Percentiles rank a stretch among this genome's conserved stretches.
These are phyloP conservation scores for Amazona vittata DNA, from an alignment of 2,113 vertebrate genomes.

Conservation along the genomic window DNA sequence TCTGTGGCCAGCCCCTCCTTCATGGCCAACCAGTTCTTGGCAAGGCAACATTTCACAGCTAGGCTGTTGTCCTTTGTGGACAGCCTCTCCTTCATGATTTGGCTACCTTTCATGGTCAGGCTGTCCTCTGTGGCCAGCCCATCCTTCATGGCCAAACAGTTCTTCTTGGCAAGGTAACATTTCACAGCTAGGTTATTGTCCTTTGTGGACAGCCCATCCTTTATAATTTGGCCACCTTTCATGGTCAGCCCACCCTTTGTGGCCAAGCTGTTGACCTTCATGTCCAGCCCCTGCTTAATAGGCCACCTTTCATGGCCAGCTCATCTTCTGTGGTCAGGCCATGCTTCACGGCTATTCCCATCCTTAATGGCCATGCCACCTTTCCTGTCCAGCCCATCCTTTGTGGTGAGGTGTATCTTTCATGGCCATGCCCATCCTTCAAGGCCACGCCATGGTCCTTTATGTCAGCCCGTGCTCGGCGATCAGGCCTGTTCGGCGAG, in stretches of 20 bases:
- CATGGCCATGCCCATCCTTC: background rate
- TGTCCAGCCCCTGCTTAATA: background rate
- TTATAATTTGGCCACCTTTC: background rate
- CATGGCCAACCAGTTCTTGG: background rate
- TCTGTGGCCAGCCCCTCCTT: background rate
- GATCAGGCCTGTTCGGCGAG: rapidly evolving
- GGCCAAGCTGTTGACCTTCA: background rate
- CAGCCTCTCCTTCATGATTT: background rate
- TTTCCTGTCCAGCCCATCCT: background rate
- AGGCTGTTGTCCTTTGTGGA: no score
- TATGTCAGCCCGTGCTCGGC: background rate
- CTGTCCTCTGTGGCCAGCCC: no score
- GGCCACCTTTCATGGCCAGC: no score
- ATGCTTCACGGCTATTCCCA: background rate
- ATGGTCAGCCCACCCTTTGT: background rate
- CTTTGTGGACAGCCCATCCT: background rate
- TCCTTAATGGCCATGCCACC: background rate
- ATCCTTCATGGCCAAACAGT: background rate
- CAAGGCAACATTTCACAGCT: background rate
- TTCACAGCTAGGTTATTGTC: background rate
- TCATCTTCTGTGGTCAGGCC: background rate
- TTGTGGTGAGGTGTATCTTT: no score
- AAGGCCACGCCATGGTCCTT: background rate
- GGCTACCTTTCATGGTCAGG: background rate
- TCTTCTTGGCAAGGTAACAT: background rate